Conservation (phyloP, 2,888 invertebrate species). For the Caradrina clavipalpis region DNA sequence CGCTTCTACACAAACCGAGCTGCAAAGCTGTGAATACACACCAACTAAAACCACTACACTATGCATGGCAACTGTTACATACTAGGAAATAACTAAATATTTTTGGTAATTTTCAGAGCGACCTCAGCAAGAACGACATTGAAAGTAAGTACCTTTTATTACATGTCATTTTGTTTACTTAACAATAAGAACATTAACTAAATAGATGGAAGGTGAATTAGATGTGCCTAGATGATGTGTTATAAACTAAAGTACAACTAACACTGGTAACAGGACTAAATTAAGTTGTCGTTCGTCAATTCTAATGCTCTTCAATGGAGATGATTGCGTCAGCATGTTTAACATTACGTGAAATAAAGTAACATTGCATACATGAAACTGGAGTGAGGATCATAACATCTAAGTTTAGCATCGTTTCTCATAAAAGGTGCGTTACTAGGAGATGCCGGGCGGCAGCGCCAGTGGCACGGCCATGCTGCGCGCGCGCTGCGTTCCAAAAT, state of each 20-base stretch:
- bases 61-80: constrained; percentile 75
- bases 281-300: constrained; percentile 13
- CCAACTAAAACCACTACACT: constrained; percentile 74
- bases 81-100: constrained; percentile 85
- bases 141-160: constrained; percentile 94
- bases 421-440: constrained; percentile 88
- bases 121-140: constrained; percentile 96
- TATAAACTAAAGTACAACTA: constrained; percentile 22
- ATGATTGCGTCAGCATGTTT: constrained; percentile 22
- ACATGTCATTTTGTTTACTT: constrained; percentile 20
- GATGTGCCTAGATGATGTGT: constrained; percentile 7
- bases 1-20: constrained; percentile 71
- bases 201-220: constrained; percentile 3
- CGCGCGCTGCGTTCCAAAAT: constrained; percentile 87
- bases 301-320: constrained; percentile 5
- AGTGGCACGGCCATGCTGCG: constrained; percentile 81
- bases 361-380: constrained; percentile 70
- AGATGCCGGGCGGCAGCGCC: constrained; percentile 78
- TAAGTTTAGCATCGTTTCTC: constrained; percentile 87
- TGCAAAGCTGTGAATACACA: constrained; percentile 77
- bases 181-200: constrained; percentile 20
- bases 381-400: constrained; percentile 75
- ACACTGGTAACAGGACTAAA: constrained; percentile 30
- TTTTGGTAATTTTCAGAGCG: constrained; percentile 94
- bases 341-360: constrained; percentile 34